Evolutionary conservation across 2,113 vertebrate species (phyloP), one percentile per base, ranked within the genome.

Genomic region (Naja naja): DNA sequence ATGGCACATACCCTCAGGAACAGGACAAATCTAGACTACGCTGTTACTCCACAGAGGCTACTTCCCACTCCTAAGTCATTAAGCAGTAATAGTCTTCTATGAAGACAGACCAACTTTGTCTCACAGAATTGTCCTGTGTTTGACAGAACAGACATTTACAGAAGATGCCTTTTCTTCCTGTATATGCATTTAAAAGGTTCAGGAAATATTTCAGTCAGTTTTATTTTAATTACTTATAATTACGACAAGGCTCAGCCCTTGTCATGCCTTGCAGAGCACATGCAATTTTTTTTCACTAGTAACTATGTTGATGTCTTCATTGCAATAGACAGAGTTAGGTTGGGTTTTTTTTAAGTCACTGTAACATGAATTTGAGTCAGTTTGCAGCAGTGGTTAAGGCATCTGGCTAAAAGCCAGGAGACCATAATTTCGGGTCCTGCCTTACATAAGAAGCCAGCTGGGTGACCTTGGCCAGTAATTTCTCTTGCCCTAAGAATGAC

Each of bases 1-100:
- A 52, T 94, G 58, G 92, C 92, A 47, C 94, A 95, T 85, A 91
- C 97, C 96, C 95, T 95, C 94, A 93, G 96, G 95, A 96, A 97
- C 94, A 94, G 39, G 90, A 74, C 94, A 53, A 92, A 92, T 89
- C 91, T 92, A 94, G 94, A 93, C 94, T 94, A 89, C 93, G 86
- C 93, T 52, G 16, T 93, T 89, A 93, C 69, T 94, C 93, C 92
- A 56, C 89, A 81, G 64, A 96, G 89, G 92, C 88, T 34, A 69
- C 30, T n/a, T 16, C 30, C 69, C 16, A 39, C 69, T 93, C 18
- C 93, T 49, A 49, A 91, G 94, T 85, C 93, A 95, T 90, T 91
- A 91, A 91, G 49, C 60, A 92, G 87, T 54, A 93, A 90, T 90
- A 93, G 56, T 7, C 47, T 27, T 64, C 0, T 0, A 8, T 27